Base-by-base conservation (phyloP, 2,888 invertebrate species). In the Siphlonurus alternatus region DNA sequence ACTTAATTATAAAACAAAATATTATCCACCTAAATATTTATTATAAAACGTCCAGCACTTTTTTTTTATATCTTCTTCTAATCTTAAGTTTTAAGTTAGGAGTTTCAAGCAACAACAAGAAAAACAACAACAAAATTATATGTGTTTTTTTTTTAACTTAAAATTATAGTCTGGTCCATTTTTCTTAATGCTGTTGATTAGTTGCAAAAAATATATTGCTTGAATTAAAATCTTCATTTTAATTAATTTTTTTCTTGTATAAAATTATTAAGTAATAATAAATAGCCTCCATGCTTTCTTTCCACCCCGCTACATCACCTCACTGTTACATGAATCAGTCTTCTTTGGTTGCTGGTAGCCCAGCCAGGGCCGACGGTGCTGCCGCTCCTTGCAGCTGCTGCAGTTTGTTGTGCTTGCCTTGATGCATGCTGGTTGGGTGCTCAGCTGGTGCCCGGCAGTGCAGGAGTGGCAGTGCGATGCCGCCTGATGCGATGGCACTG, bases 401-500 rank as follows among this genome's bases (percentile, higher is more conserved):
- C n/a, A n/a, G n/a, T n/a, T n/a, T n/a, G n/a, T n/a, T n/a, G n/a
- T n/a, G n/a, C n/a, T n/a, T n/a, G n/a, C n/a, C n/a, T n/a, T n/a
- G n/a, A n/a, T n/a, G 38, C 7, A 38, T 10, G 15, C 15, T 5
- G 38, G 38, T 38, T 38, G 38, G 38, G 7, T 38, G 38, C 5
- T 10, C 38, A 10, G 15, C 38, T 38, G 15, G 38, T 38, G 5
- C 38, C 38, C 38, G 38, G 7, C n/a, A n/a, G n/a, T 38, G 38
- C 38, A 10, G 7, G 7, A 38, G 7, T 38, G 5, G 38, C 38
- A 10, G 38, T 38, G 5, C 38, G 5, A 15, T 38, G 38, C 15
- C 38, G 5, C 22, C 63, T 24, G 54, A 59, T 59, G 18, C 63
- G 24, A 7, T 73, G 74, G 74, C 84, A 83, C 67, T 77, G 76